Conservation (phyloP, 2,113 vertebrate species). For the Lamprotornis superbus region DNA sequence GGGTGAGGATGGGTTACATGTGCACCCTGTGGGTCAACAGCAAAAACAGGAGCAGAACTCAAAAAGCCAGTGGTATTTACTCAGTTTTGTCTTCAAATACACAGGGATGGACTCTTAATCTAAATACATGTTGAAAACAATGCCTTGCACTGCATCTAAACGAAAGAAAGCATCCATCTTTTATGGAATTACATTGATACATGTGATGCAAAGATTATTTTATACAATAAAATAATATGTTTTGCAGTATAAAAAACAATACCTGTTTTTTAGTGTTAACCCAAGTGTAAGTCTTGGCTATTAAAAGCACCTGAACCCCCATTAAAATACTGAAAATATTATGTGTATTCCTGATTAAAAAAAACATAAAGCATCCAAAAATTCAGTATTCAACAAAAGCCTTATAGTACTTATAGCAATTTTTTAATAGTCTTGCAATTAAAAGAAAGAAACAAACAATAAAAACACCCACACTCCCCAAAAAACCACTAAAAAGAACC, state of each 20-base stretch:
- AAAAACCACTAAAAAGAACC: not conserved
- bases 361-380: not conserved
- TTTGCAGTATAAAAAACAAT: too few species aligned
- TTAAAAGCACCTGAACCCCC: not conserved
- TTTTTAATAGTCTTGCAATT: not conserved
- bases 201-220: not conserved
- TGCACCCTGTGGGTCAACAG: too few species aligned
- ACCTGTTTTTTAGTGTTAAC: not conserved
- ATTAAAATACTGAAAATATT: not conserved
- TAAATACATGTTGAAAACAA: not conserved
- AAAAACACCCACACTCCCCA: rapidly evolving
- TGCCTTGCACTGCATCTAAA: not conserved
- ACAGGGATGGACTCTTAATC: not conserved
- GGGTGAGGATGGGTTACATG: rapidly evolving
- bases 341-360: not conserved
- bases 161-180: not conserved
- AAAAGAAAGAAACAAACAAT: not conserved
- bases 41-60: not conserved
- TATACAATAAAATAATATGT: too few species aligned
- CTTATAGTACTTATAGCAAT: not conserved
- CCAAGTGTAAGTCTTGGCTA: not conserved
- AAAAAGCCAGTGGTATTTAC: not conserved
- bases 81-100: not conserved
- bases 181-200: not conserved
- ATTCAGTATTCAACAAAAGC: not conserved